These are phyloP conservation scores for Acrocephalus arundinaceus DNA, from an alignment of 2,113 vertebrate species.

Conservation along the genomic window DNA sequence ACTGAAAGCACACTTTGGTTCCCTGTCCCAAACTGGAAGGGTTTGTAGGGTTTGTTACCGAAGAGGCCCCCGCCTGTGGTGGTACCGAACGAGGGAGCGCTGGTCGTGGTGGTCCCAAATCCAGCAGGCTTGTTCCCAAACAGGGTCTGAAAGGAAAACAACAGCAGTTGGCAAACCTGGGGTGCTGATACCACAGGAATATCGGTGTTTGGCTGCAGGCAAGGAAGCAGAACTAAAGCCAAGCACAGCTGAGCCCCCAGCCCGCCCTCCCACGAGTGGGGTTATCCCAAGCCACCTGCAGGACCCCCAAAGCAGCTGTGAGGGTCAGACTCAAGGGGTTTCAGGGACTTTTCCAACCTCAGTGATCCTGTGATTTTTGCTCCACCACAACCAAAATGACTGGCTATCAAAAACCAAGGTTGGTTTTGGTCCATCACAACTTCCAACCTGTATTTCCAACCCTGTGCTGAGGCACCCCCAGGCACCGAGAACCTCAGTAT, in stretches of 20 bases:
- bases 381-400: background rate
- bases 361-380: background rate
- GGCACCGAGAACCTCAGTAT: no score
- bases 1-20: background rate
- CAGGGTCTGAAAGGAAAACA: slow-evolving; percentile 78
- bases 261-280: background rate
- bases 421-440: background rate
- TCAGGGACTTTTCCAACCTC: background rate
- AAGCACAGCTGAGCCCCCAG: background rate
- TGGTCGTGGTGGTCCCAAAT: slow-evolving; percentile 94
- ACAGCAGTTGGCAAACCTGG: background rate
- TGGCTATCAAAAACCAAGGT: background rate
- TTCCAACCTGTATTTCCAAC: fast-evolving
- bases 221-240: background rate
- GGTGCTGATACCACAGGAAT: fast-evolving
- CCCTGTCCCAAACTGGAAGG: slow-evolving; percentile 78
- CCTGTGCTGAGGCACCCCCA: fast-evolving
- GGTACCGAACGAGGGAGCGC: slow-evolving; percentile 89
- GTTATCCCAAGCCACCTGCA: background rate
- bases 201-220: fast-evolving
- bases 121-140: slow-evolving; percentile 91
- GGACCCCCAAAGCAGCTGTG: background rate
- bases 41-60: slow-evolving; percentile 84
- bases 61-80: slow-evolving; percentile 86
- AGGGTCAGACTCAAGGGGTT: background rate